A percentile compares a stretch with the other conserved stretches of the same genome.
These are phyloP conservation scores for Protodeltote pygarga DNA, from an alignment of 2,888 invertebrate species.

Conservation along the genomic window DNA sequence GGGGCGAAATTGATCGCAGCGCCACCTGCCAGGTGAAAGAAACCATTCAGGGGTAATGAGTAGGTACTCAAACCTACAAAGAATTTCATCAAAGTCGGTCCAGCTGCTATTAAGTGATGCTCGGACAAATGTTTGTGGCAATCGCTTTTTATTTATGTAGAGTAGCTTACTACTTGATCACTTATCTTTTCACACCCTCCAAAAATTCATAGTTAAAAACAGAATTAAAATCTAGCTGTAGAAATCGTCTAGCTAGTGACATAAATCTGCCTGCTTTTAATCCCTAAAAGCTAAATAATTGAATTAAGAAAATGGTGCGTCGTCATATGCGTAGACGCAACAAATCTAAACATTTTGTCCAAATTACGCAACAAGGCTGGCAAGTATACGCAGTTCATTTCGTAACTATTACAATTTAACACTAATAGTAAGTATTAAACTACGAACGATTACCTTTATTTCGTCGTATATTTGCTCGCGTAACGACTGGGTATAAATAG, in stretches of 20 bases:
- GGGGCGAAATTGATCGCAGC: too few relatives aligned
- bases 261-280: background rate
- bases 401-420: slow-evolving; percentile 19
- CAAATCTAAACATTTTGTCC: slow-evolving; percentile 29
- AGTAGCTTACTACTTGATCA: too few relatives aligned
- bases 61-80: too few relatives aligned
- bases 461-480: slow-evolving; percentile 23
- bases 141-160: too few relatives aligned
- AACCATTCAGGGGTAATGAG: too few relatives aligned
- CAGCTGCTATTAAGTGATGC: too few relatives aligned
- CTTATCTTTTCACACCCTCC: too few relatives aligned
- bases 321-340: slow-evolving; percentile 22
- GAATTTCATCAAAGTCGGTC: too few relatives aligned
- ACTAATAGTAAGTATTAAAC: slow-evolving; percentile 26
- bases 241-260: slow-evolving; percentile 2
- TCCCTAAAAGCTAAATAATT: background rate
- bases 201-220: too few relatives aligned
- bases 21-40: too few relatives aligned
- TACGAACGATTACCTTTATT: slow-evolving; percentile 27
- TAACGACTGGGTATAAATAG: slow-evolving; percentile 49
- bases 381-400: slow-evolving; percentile 24
- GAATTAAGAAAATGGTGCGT: slow-evolving; percentile 14
- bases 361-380: slow-evolving; percentile 41
- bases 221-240: too few relatives aligned
- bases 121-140: too few relatives aligned